Base-by-base conservation (phyloP, 2,888 invertebrate species). In the Entomobrya proxima region DNA sequence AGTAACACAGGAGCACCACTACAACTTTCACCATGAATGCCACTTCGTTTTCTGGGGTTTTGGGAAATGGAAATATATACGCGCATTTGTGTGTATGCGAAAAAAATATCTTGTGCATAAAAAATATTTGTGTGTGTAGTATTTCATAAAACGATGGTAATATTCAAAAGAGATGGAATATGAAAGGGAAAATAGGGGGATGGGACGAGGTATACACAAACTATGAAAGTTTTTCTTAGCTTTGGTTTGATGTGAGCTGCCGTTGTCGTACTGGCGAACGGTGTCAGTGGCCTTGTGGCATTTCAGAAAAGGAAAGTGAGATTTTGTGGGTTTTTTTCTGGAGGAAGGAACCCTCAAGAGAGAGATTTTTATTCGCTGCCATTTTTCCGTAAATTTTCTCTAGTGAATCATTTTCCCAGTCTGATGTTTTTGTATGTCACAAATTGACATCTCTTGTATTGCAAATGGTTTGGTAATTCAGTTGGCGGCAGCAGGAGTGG, bases 331-430 rank as follows among this genome's bases (percentile, higher is more conserved):
- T 47, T 24, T 77, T 77, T 40, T 61, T 11, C 30, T 61, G 4
- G 30, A 11, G 21, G 58, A 44, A 75, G 7, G 58, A 52, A 84
- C 72, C n/a, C 85, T 85, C 85, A 74, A 21, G 85, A 85, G 79
- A 78, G 50, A 75, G 78, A 79, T 85, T 85, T 72, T 50, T 74
- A 69, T 85, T 69, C 77, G 32, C 18, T 85, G 79, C 64, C 79
- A 79, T 78, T 79, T 76, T 83, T 74, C 52, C n/a, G 30, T 78
- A 77, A 58, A 84, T 78, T 78, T 84, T 61, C 84, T 84, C 84
- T 52, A 24, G 84, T 58, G 84, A 84, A 78, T 84, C 37, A 84
- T 83, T 77, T 84, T 55, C 64, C 64, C 18, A 32, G 44, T 81
- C 30, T 55, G 18, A 64, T 32, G 67, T 58, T 74, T 55, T 47